These are phyloP conservation scores for Lontra canadensis DNA, from an alignment of 2,113 vertebrate genomes.

Conservation along the genomic window DNA sequence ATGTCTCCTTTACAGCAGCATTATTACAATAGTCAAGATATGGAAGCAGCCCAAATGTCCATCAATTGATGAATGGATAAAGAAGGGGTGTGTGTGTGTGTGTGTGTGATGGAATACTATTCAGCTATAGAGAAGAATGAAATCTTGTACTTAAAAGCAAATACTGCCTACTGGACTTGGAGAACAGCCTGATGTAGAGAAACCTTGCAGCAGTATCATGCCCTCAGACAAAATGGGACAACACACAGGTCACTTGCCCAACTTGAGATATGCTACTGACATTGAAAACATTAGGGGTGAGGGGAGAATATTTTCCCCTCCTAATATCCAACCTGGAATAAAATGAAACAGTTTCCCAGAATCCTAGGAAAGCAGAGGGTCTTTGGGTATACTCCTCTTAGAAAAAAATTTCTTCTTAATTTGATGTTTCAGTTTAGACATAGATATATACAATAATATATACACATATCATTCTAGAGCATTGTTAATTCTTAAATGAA, in stretches of 20 bases:
- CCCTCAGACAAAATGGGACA: neutral
- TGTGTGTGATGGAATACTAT: neutral
- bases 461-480: neutral
- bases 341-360: neutral
- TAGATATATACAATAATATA: neutral
- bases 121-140: neutral
- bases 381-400: neutral
- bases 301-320: neutral
- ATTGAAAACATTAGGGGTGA: neutral
- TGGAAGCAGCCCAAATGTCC: neutral
- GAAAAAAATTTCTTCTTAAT: neutral
- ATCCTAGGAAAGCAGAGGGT: neutral
- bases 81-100: neutral
- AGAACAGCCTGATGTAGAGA: neutral
- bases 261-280: neutral
- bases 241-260: neutral
- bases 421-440: neutral
- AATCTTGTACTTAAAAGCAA: neutral
- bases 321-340: neutral
- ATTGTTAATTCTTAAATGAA: constrained; percentile 9
- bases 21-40: neutral
- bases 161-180: neutral
- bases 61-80: neutral
- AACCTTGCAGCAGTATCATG: neutral
- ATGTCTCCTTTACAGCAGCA: neutral